Conservation (phyloP, 2,888 invertebrate species). For the Hipparchia sbordonii region DNA sequence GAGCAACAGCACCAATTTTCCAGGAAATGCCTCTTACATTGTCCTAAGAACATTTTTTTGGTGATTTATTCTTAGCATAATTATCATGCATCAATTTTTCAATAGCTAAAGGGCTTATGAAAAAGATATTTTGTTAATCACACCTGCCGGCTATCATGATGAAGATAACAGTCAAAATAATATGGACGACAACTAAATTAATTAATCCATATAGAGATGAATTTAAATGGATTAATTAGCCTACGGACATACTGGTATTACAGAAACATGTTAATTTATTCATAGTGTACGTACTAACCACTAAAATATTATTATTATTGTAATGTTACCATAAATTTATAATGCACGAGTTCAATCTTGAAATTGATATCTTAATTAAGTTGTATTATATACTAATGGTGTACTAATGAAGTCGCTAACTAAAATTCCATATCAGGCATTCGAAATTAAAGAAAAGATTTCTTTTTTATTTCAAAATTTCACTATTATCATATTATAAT, state of each 20-base stretch:
- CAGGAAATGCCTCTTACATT: no score
- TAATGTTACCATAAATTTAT: neutral
- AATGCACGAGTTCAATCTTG: neutral
- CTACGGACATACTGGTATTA: conserved; percentile 17
- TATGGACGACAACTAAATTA: conserved; percentile 21
- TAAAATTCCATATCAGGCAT: no score
- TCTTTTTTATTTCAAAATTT: no score
- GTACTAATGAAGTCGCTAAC: no score
- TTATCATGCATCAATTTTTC: neutral
- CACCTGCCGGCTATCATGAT: neutral
- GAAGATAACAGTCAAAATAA: neutral
- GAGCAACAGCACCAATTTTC: no score
- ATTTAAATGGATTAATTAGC: conserved; percentile 22
- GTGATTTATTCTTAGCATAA: neutral
- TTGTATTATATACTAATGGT: no score
- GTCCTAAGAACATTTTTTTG: no score
- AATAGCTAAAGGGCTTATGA: neutral
- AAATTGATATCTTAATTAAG: no score
- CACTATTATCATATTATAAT: no score
- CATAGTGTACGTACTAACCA: neutral
- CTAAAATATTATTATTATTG: neutral
- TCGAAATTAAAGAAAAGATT: no score
- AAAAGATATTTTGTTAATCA: neutral
- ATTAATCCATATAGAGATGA: conserved; percentile 15
- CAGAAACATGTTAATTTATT: conserved; percentile 2